These are phyloP conservation scores for Cyprinus carpio DNA, from an alignment of 2,113 vertebrate species.

Conservation along the genomic window DNA sequence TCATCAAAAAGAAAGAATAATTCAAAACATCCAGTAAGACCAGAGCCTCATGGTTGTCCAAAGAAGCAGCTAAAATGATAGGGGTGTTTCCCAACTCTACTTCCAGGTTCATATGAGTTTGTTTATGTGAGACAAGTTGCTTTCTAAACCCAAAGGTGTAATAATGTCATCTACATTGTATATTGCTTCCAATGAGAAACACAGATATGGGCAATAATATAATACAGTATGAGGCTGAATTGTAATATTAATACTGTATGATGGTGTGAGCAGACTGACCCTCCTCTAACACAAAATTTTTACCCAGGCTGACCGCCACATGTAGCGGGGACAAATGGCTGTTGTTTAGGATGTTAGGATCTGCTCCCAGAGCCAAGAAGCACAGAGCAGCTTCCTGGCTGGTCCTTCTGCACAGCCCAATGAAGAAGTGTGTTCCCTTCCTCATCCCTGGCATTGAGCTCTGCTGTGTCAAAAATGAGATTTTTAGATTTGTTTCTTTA, in stretches of 20 bases:
- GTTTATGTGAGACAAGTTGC: slow-evolving; percentile 75
- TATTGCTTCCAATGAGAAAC: background rate
- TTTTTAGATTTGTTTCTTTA: background rate
- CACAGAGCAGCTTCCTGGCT: slow-evolving; percentile 74
- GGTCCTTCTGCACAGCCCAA: slow-evolving; percentile 79
- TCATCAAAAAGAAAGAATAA: background rate
- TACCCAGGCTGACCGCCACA: slow-evolving; percentile 71
- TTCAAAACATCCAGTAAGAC: slow-evolving; percentile 74
- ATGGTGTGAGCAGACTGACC: slow-evolving; percentile 36
- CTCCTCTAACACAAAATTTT: slow-evolving; percentile 79
- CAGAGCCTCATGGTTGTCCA: slow-evolving; percentile 81
- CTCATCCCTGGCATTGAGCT: slow-evolving; percentile 74
- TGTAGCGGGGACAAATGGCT: slow-evolving; percentile 79
- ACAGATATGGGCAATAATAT: no score
- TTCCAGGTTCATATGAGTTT: slow-evolving; percentile 79
- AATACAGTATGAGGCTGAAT: no score
- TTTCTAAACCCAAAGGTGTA: slow-evolving; percentile 51
- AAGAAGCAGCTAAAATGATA: slow-evolving; percentile 75
- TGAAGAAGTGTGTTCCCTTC: slow-evolving; percentile 82
- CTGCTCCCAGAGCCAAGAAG: slow-evolving; percentile 82
- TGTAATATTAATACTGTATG: no score
- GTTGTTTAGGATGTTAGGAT: slow-evolving; percentile 81
- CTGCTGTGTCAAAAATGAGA: slow-evolving; percentile 59
- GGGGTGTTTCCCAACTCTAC: slow-evolving; percentile 85
- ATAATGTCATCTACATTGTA: background rate